These are phyloP conservation scores for Serripes groenlandicus DNA, from an alignment of 2,888 invertebrate genomes.

Conservation along the genomic window DNA sequence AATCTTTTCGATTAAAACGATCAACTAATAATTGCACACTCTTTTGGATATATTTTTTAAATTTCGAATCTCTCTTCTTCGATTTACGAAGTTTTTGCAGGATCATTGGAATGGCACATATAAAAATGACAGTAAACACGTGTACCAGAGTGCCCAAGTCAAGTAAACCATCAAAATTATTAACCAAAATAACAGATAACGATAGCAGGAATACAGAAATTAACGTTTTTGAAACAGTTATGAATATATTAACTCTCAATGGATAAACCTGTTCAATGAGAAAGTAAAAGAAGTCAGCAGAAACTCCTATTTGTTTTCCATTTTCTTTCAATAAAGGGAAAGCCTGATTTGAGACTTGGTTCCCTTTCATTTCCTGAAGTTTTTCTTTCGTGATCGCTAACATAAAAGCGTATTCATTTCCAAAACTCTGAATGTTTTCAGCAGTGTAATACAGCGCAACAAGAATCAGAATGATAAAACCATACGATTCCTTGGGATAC, in stretches of 20 bases:
- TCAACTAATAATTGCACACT: neutral
- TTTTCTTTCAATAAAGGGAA: neutral
- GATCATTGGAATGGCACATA: neutral
- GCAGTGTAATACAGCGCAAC: slow-evolving; percentile 2
- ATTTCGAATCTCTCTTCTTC: neutral
- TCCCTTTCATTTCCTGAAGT: neutral
- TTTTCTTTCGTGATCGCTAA: neutral
- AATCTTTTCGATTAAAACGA: too few relatives aligned
- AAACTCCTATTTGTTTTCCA: neutral
- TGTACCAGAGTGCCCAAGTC: neutral
- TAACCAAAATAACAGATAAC: neutral
- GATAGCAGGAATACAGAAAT: neutral
- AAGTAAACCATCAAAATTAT: neutral
- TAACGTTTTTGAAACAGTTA: neutral
- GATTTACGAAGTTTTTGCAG: neutral
- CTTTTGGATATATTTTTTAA: neutral
- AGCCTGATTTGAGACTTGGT: neutral
- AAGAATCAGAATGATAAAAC: neutral
- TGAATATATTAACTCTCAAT: neutral
- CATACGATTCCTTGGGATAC: slow-evolving; percentile 24
- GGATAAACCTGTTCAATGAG: neutral
- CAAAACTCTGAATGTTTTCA: slow-evolving; percentile 1
- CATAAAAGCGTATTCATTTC: neutral
- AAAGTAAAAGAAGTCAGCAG: neutral
- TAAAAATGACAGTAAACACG: neutral